phyloP scores from a whole-genome alignment of 2,797 vertebrate species.

The Coregonus sp. region DNA sequence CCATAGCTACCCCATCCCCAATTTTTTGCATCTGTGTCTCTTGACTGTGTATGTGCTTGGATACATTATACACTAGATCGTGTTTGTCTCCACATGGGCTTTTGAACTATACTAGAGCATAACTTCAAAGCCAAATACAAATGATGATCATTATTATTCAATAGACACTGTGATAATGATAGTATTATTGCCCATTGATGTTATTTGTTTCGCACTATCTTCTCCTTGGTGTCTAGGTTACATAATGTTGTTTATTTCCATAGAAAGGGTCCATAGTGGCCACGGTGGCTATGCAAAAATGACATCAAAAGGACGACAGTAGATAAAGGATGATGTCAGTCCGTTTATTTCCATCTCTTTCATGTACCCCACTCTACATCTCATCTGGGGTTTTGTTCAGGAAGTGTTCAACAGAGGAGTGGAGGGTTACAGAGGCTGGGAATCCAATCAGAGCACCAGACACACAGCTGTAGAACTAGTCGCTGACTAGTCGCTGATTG shows the following conservation, averaged over 20 bases:
- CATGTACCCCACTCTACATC: background rate
- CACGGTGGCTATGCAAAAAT: background rate
- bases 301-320: background rate
- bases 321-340: background rate
- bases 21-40: constrained; percentile 35
- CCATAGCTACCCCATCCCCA: constrained; percentile 50
- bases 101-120: constrained; percentile 12
- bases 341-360: background rate
- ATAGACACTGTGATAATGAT: background rate
- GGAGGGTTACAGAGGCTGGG: background rate
- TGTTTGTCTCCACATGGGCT: constrained; percentile 14
- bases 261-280: background rate
- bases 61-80: constrained; percentile 9
- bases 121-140: constrained; percentile 10
- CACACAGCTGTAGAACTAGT: background rate
- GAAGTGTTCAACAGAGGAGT: background rate
- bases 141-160: constrained; percentile 11
- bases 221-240: background rate
- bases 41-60: constrained; percentile 42
- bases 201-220: background rate
- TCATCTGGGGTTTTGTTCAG: background rate
- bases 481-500: background rate
- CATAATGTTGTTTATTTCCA: background rate
- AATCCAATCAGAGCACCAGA: background rate
- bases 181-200: background rate